phyloP scores from a whole-genome alignment of 2,888 invertebrate genomes.

The Melieria omissa region DNA sequence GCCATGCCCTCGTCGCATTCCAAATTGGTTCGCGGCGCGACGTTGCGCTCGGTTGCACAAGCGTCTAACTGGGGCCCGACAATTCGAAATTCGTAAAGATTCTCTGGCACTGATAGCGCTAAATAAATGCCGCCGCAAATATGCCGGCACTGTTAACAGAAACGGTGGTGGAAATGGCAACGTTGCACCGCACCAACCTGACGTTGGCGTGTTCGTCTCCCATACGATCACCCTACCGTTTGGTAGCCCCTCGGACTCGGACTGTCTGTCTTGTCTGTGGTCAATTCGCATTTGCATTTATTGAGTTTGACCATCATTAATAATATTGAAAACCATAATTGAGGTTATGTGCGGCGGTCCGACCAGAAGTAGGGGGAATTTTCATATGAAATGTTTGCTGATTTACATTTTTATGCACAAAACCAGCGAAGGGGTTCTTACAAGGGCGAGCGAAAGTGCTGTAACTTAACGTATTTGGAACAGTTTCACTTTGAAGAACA shows the following conservation, averaged over 20 bases:
- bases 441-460: no score
- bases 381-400: no score
- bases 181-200: not conserved
- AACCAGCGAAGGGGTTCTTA: no score
- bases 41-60: no score
- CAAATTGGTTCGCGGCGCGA: no score
- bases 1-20: not conserved
- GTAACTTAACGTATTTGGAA: no score
- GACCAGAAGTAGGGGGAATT: no score
- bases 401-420: no score
- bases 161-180: no score
- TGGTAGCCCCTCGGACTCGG: conserved; percentile 4
- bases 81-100: conserved; percentile 51
- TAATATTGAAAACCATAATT: conserved; percentile 41
- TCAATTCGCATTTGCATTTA: conserved; percentile 45
- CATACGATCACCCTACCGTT: not conserved
- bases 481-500: no score
- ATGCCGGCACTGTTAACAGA: no score
- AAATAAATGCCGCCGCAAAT: conserved; percentile 43
- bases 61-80: no score
- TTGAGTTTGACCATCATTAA: conserved; percentile 42
- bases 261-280: conserved; percentile 38
- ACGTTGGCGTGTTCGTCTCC: not conserved
- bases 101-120: conserved; percentile 64
- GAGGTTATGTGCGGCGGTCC: conserved; percentile 24